phyloP scores from a whole-genome alignment of 2,888 invertebrate genomes.

The Ectemnius lituratus region DNA sequence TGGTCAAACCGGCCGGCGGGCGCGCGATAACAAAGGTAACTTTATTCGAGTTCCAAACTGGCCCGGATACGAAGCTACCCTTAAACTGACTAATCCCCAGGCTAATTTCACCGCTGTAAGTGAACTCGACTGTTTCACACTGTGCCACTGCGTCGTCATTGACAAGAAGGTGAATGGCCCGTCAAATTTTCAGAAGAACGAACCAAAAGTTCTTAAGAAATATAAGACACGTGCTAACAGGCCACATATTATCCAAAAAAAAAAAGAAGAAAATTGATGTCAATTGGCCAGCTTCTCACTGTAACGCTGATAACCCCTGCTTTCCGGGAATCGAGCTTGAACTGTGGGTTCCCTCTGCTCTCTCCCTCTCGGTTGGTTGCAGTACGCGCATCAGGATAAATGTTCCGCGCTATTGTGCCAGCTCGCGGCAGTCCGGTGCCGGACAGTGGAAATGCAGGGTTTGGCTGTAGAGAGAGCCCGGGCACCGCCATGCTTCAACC shows the following conservation, averaged over 20 bases:
- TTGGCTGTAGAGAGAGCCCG: background rate
- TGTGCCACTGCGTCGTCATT: too few species aligned
- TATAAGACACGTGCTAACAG: background rate
- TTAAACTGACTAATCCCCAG: too few species aligned
- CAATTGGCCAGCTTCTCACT: background rate
- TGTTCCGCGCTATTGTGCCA: conserved; percentile 8
- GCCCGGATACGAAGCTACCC: too few species aligned
- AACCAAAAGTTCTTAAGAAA: too few species aligned
- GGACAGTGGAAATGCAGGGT: conserved; percentile 7
- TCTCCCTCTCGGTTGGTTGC: background rate
- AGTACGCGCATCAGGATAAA: conserved; percentile 3
- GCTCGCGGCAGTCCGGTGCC: background rate
- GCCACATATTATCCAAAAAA: background rate
- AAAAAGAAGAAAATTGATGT: too few species aligned
- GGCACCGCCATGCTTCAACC: background rate
- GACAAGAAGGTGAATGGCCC: too few species aligned
- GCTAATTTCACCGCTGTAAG: too few species aligned
- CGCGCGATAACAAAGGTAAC: conserved; percentile 17
- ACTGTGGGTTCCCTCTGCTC: background rate
- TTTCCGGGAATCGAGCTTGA: conserved; percentile 1
- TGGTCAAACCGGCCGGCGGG: conserved; percentile 4
- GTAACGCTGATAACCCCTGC: background rate
- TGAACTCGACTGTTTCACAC: too few species aligned
- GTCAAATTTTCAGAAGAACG: too few species aligned
- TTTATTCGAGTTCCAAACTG: conserved; percentile 8